phyloP scores from a whole-genome alignment of 2,797 vertebrate genomes.

The Salarias fasciatus region DNA sequence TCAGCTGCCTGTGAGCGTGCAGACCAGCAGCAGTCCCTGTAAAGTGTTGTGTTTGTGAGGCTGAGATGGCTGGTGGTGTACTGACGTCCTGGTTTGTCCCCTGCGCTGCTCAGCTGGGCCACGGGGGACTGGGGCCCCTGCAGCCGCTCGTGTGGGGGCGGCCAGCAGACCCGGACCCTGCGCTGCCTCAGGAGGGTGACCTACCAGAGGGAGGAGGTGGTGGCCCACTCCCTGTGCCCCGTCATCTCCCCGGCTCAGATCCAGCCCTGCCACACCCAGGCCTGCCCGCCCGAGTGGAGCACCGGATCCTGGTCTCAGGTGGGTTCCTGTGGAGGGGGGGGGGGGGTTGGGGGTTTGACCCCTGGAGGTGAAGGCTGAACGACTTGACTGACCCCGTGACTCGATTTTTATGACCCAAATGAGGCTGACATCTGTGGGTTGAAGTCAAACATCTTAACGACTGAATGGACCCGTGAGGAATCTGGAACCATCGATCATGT shows the following conservation, averaged over 20 bases:
- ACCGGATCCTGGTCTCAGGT: constrained; percentile 93
- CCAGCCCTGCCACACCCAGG: constrained; percentile 87
- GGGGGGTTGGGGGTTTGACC: no score
- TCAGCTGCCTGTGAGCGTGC: no score
- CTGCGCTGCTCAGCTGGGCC: constrained; percentile 84
- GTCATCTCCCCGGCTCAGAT: constrained; percentile 86
- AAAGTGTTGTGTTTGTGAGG: no score
- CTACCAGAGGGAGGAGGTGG: constrained; percentile 89
- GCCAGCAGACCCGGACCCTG: constrained; percentile 88
- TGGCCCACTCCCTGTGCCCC: constrained; percentile 88
- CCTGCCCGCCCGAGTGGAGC: constrained; percentile 92
- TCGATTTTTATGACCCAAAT: neutral
- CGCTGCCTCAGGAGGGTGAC: constrained; percentile 90
- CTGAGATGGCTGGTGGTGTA: no score
- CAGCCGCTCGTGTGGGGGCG: constrained; percentile 90
- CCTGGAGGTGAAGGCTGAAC: no score
- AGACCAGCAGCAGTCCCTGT: no score
- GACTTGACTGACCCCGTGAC: no score
- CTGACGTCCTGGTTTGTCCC: no score
- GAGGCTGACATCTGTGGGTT: neutral
- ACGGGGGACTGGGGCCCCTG: constrained; percentile 89
- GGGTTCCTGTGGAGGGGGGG: constrained; percentile 35
- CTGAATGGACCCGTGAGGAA: neutral
- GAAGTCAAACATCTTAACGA: neutral
- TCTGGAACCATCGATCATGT: no score